Percentiles rank a stretch among this genome's conserved stretches.
phyloP scores from a whole-genome alignment of 2,888 invertebrate species.

The Drosophila quinaria region DNA sequence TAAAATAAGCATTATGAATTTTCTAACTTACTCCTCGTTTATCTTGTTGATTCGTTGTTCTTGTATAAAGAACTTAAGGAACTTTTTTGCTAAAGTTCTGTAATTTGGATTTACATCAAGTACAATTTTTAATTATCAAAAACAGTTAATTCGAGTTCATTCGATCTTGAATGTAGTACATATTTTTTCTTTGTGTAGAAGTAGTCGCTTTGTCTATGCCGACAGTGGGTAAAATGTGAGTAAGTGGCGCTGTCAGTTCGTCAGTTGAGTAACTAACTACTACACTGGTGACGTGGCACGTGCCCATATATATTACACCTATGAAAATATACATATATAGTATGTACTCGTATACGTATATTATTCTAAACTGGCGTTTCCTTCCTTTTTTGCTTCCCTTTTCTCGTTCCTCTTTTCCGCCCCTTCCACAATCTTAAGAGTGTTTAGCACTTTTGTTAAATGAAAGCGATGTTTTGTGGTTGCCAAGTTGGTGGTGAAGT shows the following conservation, averaged over 20 bases:
- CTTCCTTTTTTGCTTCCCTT: conserved; percentile 9
- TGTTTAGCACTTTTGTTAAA: conserved; percentile 70
- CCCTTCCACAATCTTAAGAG: conserved; percentile 9
- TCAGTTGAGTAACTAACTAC: conserved; percentile 1
- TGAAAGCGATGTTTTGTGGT: conserved; percentile 49
- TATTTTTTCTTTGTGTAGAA: background rate
- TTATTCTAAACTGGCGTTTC: conserved; percentile 46
- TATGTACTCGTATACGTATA: conserved; percentile 12
- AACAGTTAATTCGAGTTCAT: no score
- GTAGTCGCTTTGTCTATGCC: conserved; percentile 59
- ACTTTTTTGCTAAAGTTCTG: no score
- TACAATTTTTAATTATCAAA: no score
- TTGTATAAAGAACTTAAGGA: no score
- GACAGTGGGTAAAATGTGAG: conserved; percentile 41
- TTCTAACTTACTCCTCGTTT: no score
- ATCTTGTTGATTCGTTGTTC: no score
- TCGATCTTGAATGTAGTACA: no score
- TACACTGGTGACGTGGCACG: conserved; percentile 33
- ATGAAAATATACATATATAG: background rate
- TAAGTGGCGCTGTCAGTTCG: conserved; percentile 60
- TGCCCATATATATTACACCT: conserved; percentile 43
- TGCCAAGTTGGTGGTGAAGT: background rate
- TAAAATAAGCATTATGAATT: no score
- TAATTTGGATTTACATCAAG: no score
- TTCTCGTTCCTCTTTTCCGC: background rate